A percentile compares a stretch with the other conserved stretches of the same genome.
Evolutionary conservation across 2,113 vertebrate genomes (phyloP).

Genomic region (Ailuropoda melanoleuca): DNA sequence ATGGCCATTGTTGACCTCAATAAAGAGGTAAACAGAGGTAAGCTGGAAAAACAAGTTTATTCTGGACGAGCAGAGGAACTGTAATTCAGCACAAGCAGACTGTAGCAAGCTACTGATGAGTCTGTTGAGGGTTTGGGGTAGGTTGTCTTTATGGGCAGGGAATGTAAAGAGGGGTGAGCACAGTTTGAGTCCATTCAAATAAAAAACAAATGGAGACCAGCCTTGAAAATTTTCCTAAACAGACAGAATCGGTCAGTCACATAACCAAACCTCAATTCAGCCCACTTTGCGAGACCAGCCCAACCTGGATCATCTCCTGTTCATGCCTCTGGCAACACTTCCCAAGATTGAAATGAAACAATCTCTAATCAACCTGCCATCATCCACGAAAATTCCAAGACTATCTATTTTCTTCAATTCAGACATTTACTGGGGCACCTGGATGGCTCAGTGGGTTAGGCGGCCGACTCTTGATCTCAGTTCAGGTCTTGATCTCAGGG

Average conservation of each 20-base stretch:
- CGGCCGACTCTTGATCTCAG: neutral
- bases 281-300: neutral
- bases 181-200: neutral
- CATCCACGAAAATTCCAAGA: neutral
- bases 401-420: neutral
- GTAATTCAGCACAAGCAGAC: neutral
- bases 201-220: neutral
- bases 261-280: neutral
- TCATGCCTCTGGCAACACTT: neutral
- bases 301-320: neutral
- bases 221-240: neutral
- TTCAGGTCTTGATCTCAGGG: neutral
- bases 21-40: neutral
- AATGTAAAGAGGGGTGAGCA: neutral
- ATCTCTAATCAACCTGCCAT: neutral
- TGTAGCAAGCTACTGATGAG: neutral
- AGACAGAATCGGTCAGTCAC: neutral
- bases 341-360: neutral
- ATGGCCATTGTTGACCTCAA: neutral
- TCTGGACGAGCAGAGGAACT: neutral
- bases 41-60: neutral
- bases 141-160: neutral
- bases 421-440: neutral
- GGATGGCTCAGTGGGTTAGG: neutral
- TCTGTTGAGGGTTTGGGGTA: neutral